phyloP scores from a whole-genome alignment of 23 tunicate genomes.

The Phallusia fumigata region DNA sequence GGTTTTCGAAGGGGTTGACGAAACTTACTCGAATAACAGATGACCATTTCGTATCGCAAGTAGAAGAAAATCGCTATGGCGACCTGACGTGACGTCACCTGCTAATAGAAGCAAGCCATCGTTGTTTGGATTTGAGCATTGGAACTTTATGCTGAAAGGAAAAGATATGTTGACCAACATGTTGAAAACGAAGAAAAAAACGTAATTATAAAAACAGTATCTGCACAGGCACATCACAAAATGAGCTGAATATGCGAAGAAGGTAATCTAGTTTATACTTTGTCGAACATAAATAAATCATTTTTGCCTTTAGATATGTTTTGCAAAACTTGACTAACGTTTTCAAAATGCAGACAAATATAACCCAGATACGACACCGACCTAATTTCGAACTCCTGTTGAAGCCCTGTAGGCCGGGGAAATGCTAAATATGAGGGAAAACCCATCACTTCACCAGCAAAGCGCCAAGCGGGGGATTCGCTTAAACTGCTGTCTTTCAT shows the following conservation, averaged over 20 bases:
- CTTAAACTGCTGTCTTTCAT: neutral
- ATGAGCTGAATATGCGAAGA: neutral
- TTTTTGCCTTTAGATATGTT: no score
- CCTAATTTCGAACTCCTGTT: neutral
- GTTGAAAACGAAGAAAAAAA: neutral
- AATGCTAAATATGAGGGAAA: neutral
- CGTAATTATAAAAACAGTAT: neutral
- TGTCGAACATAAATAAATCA: no score
- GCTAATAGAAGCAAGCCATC: neutral
- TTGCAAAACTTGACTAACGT: no score
- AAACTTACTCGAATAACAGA: neutral
- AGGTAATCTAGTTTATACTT: no score
- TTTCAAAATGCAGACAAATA: neutral
- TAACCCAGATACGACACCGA: neutral
- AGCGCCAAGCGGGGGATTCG: neutral
- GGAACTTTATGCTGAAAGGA: neutral
- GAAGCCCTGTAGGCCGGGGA: neutral
- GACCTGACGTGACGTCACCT: neutral
- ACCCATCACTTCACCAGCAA: neutral
- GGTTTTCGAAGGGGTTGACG: no score
- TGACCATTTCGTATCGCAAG: neutral
- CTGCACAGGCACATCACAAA: neutral
- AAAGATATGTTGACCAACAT: neutral
- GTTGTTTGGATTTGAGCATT: neutral
- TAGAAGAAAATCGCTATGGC: neutral